Base-by-base conservation (phyloP, 2,888 invertebrate genomes). In the Ferrisia virgata region DNA sequence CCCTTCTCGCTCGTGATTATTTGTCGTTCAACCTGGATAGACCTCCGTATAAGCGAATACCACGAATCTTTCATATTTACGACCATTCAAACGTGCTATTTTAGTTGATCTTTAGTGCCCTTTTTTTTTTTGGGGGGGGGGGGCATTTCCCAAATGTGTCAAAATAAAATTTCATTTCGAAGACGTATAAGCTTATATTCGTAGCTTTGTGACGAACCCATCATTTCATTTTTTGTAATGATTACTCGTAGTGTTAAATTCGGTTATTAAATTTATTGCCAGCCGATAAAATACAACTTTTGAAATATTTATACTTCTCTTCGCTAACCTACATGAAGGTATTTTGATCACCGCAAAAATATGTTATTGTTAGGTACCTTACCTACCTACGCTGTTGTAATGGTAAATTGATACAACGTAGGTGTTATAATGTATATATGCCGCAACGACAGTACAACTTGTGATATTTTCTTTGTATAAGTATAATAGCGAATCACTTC, bases 61-160 rank as follows among this genome's bases (percentile, higher is more conserved):
- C 31, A 78, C 39, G 78, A 78, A 78, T 78, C 39, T 78, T 78
- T 78, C 78, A 78, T 78, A 78, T 78, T 78, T 78, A 78, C 22
- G 78, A 78, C 13, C 78, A 39, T 78, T 78, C 78, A 11, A 39
- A 78, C 39, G n/a, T 33, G 39, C 39, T 40, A 18, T 78, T 39
- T 33, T 0, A n/a, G 33, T 36, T 78, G 22, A 13, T 36, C 78
- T 11, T 76, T 76, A 31, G 22, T 58, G 58, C 58, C 9, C 8
- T 58, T 58, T 58, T 58, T 58, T 58, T 0, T 36, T 13, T 43
- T 13, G 11, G n/a, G n/a, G n/a, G n/a, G n/a, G n/a, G n/a, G n/a
- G n/a, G n/a, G n/a, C n/a, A n/a, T n/a, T n/a, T n/a, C n/a, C n/a
- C n/a, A n/a, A n/a, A n/a, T n/a, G n/a, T n/a, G n/a, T n/a, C n/a